Base-by-base conservation (phyloP, 2,888 invertebrate genomes). In the Leptinotarsa haldemani region DNA sequence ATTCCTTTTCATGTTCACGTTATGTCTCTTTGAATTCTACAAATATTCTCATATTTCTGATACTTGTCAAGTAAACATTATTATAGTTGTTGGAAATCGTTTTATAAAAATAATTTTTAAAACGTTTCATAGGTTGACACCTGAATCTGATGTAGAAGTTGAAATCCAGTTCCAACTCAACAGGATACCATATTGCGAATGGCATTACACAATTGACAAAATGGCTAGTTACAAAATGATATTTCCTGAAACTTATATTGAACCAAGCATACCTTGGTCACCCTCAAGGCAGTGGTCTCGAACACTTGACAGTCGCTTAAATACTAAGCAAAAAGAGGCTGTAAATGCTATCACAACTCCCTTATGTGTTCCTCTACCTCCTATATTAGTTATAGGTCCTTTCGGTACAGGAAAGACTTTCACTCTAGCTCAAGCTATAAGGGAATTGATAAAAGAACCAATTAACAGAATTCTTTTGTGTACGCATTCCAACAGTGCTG, bases 321-420 rank as follows among this genome's bases (percentile, higher is more conserved):
- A 95, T 87, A 90, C 92, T 15, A 94, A 94, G 82, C 95, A 96
- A 84, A 92, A 92, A 80, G 94, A 94, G 84, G 95, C 95, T 0
- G 91, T 95, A 1, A 90, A 92, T 69, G 93, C 94, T 7, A 95
- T 95, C 75, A 93, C 94, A 18, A 91, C 93, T 12, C 90, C 93
- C 0, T 85, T 90, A 20, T 88, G 89, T 70, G 88, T 91, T 20
- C 89, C 90, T 70, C 84, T 94, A 68, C 94, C 94, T 0, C 94
- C 94, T 0, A 92, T 94, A 74, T 86, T 94, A 65, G 89, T 94
- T 9, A 92, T 94, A 40, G 76, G 94, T 1, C 95, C 95, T 0
- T 95, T 94, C 86, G 95, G 95, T n/a, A 95, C 95, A 0, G 95
- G 95, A 0, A 96, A 96, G 85, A 96, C 95, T 0, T 95, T 93